Evolutionary conservation across 2,888 invertebrate genomes (phyloP), one percentile per base, ranked within the genome.

Genomic region (Cerceris ruficornis): DNA sequence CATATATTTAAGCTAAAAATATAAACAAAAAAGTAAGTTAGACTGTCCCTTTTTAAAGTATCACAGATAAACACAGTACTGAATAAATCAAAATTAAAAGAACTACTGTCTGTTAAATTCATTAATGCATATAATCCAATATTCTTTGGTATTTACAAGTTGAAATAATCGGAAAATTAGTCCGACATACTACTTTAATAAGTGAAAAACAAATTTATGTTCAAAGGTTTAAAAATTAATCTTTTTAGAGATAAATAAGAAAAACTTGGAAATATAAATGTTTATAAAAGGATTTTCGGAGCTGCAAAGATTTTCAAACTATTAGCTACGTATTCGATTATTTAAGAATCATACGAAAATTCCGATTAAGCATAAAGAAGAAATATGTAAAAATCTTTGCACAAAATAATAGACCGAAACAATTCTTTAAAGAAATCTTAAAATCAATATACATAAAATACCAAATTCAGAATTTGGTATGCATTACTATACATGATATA

Each of bases 61-160:
- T 82, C 75, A 84, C 77, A 82, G 77, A 75, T 62, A 73, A 84
- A 68, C 66, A 41, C 61, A 60, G 65, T 70, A 70, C 69, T 11
- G 49, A 71, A 69, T n/a, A 60, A 67, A 67, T 61, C 69, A 28
- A 14, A 65, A 59, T 61, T 65, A 68, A 62, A 39, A 72, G 54
- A 42, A n/a, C 58, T 58, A 55, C 54, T 62, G 49, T 60, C 46
- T 58, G 39, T 59, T 13, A n/a, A 64, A 54, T 58, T 67, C 7
- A 17, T n/a, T 15, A 17, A 46, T 55, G 55, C 41, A 66, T 66
- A 49, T 13, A 65, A 52, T 17, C 59, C 41, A 70, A 57, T 68
- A 39, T 41, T 69, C 17, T 55, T 59, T 65, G 64, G 42, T 65
- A 55, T 13, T 65, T 28, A 52, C 13, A 50, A 52, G 28, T 58